Conservation (phyloP, 2,797 vertebrate genomes). For the Stomatorhinus walkeri region DNA sequence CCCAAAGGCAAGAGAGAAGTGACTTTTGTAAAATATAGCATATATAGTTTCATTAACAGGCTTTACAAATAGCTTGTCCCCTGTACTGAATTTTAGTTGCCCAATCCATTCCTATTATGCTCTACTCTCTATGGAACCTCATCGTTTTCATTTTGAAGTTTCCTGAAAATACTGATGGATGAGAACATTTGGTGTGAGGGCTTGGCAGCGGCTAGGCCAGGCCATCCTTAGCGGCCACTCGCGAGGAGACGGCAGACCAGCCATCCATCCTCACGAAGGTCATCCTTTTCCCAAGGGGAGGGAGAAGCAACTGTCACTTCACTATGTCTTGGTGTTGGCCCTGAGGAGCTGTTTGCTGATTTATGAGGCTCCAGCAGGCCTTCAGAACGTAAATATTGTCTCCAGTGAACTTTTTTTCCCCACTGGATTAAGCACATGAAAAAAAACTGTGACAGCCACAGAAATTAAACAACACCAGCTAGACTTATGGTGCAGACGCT, state of each 20-base stretch:
- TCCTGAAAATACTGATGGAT: constrained; percentile 17
- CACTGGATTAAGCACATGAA: neutral
- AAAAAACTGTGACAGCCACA: constrained; percentile 3
- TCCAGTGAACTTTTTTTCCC: constrained; percentile 13
- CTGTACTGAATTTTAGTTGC: neutral
- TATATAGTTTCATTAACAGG: constrained; percentile 2
- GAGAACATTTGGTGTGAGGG: neutral
- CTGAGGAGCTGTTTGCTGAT: constrained; percentile 9
- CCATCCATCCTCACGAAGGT: constrained; percentile 26
- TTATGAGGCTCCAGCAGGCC: constrained; percentile 13
- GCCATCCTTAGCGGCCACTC: neutral
- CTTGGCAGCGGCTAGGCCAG: neutral
- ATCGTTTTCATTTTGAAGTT: neutral
- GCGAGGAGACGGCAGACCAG: neutral
- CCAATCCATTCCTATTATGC: neutral
- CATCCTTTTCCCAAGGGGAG: constrained; percentile 11
- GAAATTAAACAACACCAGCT: neutral
- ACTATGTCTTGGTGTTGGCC: neutral
- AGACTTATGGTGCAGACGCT: neutral
- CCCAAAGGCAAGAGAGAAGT: neutral
- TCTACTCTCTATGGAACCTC: neutral
- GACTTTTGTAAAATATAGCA: neutral
- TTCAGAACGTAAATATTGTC: constrained; percentile 15
- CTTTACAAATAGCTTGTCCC: neutral
- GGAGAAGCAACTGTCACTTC: constrained; percentile 1